phyloP scores from a whole-genome alignment of 2,888 invertebrate species.

The Orthosia gothica region DNA sequence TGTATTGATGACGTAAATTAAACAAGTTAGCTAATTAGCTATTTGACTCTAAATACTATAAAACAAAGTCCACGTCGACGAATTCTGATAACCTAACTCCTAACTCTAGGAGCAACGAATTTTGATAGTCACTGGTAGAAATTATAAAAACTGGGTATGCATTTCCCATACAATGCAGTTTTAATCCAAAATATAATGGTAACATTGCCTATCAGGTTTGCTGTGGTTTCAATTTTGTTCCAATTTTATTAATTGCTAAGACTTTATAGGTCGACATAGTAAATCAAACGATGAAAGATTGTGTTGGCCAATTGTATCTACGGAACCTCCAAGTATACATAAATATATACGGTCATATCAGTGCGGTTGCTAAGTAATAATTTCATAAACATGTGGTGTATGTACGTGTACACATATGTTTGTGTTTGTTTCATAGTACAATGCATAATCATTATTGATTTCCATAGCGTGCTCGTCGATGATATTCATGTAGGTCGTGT shows the following conservation, averaged over 20 bases:
- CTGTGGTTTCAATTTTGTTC: constrained; percentile 39
- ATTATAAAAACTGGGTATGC: not conserved
- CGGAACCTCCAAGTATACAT: constrained; percentile 55
- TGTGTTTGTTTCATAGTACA: constrained; percentile 67
- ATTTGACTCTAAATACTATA: not conserved
- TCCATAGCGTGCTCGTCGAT: constrained; percentile 75
- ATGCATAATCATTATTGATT: constrained; percentile 73
- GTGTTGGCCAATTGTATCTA: constrained; percentile 44
- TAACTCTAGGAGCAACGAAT: no score
- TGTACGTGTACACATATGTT: constrained; percentile 63
- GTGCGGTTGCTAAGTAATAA: constrained; percentile 66
- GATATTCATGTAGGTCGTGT: constrained; percentile 73
- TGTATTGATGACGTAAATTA: not conserved
- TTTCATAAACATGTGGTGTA: constrained; percentile 63
- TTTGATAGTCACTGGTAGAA: no score
- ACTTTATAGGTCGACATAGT: not conserved
- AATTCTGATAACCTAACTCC: no score
- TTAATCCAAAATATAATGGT: not conserved
- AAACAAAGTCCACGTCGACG: no score
- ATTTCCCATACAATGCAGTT: not conserved
- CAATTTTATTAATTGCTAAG: constrained; percentile 7
- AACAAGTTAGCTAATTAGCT: not conserved
- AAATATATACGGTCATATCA: constrained; percentile 59
- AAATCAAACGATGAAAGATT: constrained; percentile 15
- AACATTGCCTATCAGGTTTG: not conserved